Percentiles rank a stretch among this genome's conserved stretches.
Conservation (phyloP, 2,888 invertebrate species). For the Helobdella robusta region DNA sequence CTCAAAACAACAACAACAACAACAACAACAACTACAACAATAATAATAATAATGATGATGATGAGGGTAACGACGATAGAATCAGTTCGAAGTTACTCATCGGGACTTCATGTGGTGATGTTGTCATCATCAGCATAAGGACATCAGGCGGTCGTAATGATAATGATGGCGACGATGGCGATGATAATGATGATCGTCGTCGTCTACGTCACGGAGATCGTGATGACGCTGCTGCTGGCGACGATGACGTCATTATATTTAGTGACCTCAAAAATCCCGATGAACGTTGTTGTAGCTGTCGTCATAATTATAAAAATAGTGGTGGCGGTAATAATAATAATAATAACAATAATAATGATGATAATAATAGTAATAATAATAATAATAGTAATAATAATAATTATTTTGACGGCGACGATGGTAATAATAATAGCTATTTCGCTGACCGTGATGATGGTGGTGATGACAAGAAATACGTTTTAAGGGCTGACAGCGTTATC, state of each 20-base stretch:
- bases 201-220: background rate
- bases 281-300: background rate
- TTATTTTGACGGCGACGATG: background rate
- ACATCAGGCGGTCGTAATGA: too few relatives aligned
- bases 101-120: too few relatives aligned
- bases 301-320: too few relatives aligned
- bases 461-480: background rate
- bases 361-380: constrained; percentile 8
- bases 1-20: background rate
- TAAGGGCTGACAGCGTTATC: background rate
- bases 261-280: background rate
- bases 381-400: constrained; percentile 3
- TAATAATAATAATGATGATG: background rate
- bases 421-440: background rate
- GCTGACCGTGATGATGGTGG: background rate
- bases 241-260: background rate
- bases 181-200: background rate
- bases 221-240: background rate
- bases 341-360: constrained; percentile 6
- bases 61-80: background rate
- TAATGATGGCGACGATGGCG: background rate
- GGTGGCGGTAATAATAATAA: background rate
- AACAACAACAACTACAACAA: background rate
- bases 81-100: too few relatives aligned
- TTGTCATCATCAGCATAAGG: too few relatives aligned